Base-by-base conservation (phyloP, 2,888 invertebrate species). In the Zaprionus obscuricornis region DNA sequence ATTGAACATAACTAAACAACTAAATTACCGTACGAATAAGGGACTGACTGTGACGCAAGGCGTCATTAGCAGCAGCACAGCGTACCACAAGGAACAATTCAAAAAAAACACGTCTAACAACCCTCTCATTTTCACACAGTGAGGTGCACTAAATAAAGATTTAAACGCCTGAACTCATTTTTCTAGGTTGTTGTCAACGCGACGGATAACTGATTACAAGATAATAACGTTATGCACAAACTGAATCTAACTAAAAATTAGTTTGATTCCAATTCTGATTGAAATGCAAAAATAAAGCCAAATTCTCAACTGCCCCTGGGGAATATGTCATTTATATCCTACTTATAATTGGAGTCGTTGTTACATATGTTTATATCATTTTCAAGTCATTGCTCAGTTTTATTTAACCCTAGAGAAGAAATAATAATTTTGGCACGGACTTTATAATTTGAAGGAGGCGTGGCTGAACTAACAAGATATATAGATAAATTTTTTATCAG, bases 131-230 rank as follows among this genome's bases (percentile, higher is more conserved):
- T 22, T 27, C 11, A 8, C 16, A 42, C 50, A 51, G n/a, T 40
- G 74, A 78, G 86, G 86, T 86, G 86, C 70, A 82, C 70, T 87
- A 86, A 86, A 84, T 84, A 73, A 66, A 82, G 86, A 86, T 87
- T 87, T 87, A 81, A 81, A 71, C 86, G 87, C 87, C 87, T 59
- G 51, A 29, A 27, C 45, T 66, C 67, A 69, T 68, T 68, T 60
- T 51, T 16, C 46, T 46, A 43, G n/a, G 40, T 33, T 36, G 66
- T 73, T 66, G 68, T 50, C 71, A 84, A 47, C 66, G 74, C 34
- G 26, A 65, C 37, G 22, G 10, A 39, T 45, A 43, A 37, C 33
- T 34, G 16, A 13, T 17, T 34, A 6, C 29, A 22, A 29, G 46
- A 40, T 39, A 36, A 22, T 34, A 11, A 60, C n/a, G n/a, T n/a